Evolutionary conservation across 2,888 invertebrate genomes (phyloP), one percentile per base, ranked within the genome.

Genomic region (Dorcus parallelipipedus): DNA sequence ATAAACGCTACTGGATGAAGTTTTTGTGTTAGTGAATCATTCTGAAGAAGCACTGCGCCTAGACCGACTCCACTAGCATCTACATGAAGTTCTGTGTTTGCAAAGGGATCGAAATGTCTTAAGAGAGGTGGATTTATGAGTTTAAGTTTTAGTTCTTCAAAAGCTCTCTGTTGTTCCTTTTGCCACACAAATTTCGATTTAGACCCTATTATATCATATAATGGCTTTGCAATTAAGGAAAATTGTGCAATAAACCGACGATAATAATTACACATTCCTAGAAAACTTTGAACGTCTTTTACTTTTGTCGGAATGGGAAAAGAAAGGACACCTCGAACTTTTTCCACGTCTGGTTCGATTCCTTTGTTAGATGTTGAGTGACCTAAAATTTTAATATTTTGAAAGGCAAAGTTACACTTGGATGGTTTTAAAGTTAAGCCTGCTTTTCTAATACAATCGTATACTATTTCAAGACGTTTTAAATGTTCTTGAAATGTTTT

Each of bases 51-150:
- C 2, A 75, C 73, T 20, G 20, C 20, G 20, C 20, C 20, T 20
- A 20, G 5, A 72, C 68, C 74, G 6, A 56, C 49, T 6, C 68
- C 68, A 43, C 71, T 73, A 6, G 75, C 73, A 64, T 76, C 75
- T 33, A 72, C 69, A 4, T 71, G 69, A 9, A 75, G 41, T 45
- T 60, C 55, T 6, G 68, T 51, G 3, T 64, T 64, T 48, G 64
- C 52, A 1, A 64, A 56, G 14, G 48, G 56, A 56, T 71, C 26
- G 52, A 66, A 73, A 59, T 67, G 69, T 40, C 49, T 55, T 10
- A 71, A 51, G 20, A 69, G 58, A 41, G 63, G 62, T 7, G 66
- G 61, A 20, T 60, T 48, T 23, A 60, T 58, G 8, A 69, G 62
- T 49, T 67, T 67, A 7, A 66, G 9, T 60, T 69, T 70, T 56